Conservation (phyloP, 2,113 vertebrate species). For the Oplegnathus fasciatus region DNA sequence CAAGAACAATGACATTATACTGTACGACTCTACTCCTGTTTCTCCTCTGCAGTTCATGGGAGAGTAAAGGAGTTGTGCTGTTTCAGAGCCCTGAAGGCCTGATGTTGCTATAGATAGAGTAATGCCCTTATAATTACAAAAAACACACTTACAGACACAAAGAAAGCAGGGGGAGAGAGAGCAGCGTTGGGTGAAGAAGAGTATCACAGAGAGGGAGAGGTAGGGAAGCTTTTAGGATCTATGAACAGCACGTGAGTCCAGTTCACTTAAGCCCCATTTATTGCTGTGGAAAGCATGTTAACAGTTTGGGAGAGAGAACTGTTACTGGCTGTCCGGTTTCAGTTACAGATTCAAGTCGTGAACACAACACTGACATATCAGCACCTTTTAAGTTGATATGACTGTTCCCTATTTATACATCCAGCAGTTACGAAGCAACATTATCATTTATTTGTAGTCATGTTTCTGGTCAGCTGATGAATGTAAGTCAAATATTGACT, state of each 20-base stretch:
- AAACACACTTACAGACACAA: conserved; percentile 10
- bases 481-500: not conserved
- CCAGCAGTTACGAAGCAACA: not conserved
- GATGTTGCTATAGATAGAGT: conserved; percentile 6
- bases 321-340: not conserved
- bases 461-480: not conserved
- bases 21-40: too few relatives aligned
- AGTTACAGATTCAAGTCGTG: not conserved
- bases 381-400: too few relatives aligned
- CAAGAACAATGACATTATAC: not conserved
- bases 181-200: not conserved
- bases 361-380: not conserved
- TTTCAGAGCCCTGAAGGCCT: not conserved
- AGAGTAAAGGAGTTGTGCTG: not conserved
- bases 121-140: conserved; percentile 33
- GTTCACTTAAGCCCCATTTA: conserved; percentile 26
- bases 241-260: conserved; percentile 10
- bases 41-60: not conserved
- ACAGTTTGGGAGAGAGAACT: not conserved
- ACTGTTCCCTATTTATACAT: not conserved
- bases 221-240: not conserved
- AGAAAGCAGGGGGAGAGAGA: not conserved
- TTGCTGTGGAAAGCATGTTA: conserved; percentile 21
- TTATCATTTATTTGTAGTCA: not conserved
- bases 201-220: not conserved